Percentiles rank a stretch among this genome's conserved stretches.
phyloP scores from a whole-genome alignment of 1,140 invertebrate species.

The Trachymyrmex cornetzi region DNA sequence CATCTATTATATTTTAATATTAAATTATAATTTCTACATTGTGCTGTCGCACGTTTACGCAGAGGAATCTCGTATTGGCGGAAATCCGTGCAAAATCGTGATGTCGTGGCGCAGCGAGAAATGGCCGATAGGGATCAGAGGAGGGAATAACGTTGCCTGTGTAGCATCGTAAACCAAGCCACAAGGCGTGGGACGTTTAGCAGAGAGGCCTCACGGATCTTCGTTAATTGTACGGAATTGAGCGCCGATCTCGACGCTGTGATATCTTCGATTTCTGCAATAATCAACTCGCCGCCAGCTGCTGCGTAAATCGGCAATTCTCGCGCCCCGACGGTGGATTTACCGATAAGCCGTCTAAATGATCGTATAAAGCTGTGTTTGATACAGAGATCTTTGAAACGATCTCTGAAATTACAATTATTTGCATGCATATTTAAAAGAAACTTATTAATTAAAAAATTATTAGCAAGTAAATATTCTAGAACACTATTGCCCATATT shows the following conservation, averaged over 20 bases:
- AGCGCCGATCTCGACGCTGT: constrained; percentile 54
- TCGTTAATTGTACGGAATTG: constrained; percentile 82
- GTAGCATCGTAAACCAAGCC: constrained; percentile 80
- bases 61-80: background rate
- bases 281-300: constrained; percentile 54
- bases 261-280: constrained; percentile 73
- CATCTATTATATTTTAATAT: background rate
- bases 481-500: background rate
- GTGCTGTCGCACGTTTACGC: background rate
- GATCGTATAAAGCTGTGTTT: background rate
- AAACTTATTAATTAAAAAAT: background rate
- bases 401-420: background rate
- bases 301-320: constrained; percentile 28
- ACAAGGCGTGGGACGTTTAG: constrained; percentile 77
- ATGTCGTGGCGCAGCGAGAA: constrained; percentile 64
- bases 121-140: constrained; percentile 77
- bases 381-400: background rate
- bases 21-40: constrained; percentile 11
- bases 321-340: constrained; percentile 3
- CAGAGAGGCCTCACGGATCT: constrained; percentile 71
- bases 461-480: background rate
- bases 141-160: constrained; percentile 73
- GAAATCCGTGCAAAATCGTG: constrained; percentile 32
- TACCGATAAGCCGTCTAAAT: constrained; percentile 19
- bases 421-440: background rate